A percentile compares a stretch with the other conserved stretches of the same genome.
Evolutionary conservation across 2,113 vertebrate species (phyloP).

Genomic region (Sigmodon hispidus): DNA sequence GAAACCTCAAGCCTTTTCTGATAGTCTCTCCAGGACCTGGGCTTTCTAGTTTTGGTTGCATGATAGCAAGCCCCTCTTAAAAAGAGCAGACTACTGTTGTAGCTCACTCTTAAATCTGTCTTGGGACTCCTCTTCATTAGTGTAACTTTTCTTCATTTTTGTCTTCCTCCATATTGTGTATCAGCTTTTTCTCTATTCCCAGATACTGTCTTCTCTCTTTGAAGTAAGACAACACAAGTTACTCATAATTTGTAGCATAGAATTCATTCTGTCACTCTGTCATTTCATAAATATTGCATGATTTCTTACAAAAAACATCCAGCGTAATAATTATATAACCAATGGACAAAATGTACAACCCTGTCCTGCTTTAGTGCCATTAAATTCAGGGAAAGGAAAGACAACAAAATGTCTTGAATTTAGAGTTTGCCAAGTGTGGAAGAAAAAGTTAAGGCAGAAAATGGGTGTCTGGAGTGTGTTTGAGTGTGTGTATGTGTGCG

Average conservation of each 20-base stretch:
- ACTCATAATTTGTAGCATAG: background rate
- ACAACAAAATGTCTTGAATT: slow-evolving; percentile 11
- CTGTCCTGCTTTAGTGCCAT: background rate
- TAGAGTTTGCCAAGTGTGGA: slow-evolving; percentile 32
- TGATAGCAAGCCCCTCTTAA: background rate
- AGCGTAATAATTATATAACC: background rate
- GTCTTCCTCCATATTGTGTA: background rate
- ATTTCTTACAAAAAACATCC: background rate
- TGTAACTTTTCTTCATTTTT: slow-evolving; percentile 15
- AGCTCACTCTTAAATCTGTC: background rate
- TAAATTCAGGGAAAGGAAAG: background rate
- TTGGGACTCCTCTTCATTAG: background rate
- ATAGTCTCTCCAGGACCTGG: background rate
- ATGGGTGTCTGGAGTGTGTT: background rate
- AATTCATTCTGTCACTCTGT: background rate
- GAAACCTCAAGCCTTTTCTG: slow-evolving; percentile 9
- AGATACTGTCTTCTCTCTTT: slow-evolving; percentile 11
- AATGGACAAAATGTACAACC: background rate
- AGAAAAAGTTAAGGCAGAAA: slow-evolving; percentile 12
- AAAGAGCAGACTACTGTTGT: background rate
- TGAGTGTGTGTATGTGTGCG: background rate
- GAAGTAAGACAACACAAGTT: slow-evolving; percentile 4
- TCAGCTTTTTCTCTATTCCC: slow-evolving; percentile 29
- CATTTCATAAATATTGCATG: background rate
- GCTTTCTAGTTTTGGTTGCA: background rate